Evolutionary conservation across 1,140 invertebrate genomes (phyloP).

Genomic region (Amphibalanus amphitrite): DNA sequence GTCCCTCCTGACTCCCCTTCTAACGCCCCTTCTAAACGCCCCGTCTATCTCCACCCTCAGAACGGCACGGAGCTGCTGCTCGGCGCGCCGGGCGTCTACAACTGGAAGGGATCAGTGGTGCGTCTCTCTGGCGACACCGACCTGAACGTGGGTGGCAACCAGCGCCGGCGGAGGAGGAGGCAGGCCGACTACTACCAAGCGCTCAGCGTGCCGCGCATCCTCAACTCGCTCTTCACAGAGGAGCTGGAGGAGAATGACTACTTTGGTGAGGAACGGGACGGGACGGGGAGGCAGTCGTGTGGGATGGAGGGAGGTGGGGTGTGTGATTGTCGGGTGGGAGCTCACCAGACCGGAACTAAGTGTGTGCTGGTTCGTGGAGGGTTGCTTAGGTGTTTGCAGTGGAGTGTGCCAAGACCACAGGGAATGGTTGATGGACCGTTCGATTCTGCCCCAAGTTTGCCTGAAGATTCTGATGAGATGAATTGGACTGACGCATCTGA

Average conservation of each 20-base stretch:
- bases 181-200: not conserved
- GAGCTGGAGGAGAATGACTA: not conserved
- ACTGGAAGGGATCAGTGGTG: slow-evolving; percentile 24
- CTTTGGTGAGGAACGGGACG: not conserved
- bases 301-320: no score
- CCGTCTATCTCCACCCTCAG: slow-evolving; percentile 1
- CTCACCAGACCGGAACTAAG: no score
- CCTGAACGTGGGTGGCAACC: not conserved
- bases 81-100: slow-evolving; percentile 28
- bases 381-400: no score
- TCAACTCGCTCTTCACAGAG: not conserved
- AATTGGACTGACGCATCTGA: no score
- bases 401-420: no score
- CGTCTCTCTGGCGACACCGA: not conserved
- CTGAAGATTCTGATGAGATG: no score
- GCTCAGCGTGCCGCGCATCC: not conserved
- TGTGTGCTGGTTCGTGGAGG: no score
- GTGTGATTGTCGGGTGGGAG: no score
- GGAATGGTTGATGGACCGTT: no score
- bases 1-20: not conserved
- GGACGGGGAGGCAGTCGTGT: not conserved
- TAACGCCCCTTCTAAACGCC: no score
- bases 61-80: slow-evolving; percentile 22
- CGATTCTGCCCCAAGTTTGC: no score
- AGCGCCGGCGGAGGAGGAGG: not conserved